Evolutionary conservation across 2,797 vertebrate species (phyloP), one percentile per base, ranked within the genome.

Genomic region (Enteromius anoplus): DNA sequence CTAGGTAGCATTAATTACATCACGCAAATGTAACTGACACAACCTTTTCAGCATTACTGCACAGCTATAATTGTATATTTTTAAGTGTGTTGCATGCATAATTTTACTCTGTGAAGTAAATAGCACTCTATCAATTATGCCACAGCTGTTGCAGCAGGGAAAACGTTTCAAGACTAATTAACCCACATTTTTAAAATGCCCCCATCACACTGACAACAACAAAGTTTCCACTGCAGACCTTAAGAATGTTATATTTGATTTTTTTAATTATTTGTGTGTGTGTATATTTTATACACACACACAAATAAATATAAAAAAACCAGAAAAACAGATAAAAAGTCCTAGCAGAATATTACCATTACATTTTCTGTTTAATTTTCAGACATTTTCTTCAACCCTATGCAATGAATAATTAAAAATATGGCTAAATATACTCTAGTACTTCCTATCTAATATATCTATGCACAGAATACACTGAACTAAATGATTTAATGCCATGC

Each of bases 1-100:
- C 89, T 88, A 88, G 91, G 89, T 88, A 89, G 87, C 89, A 89
- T 92, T 92, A 91, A 92, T 85, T 92, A 75, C 86, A 92, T 89
- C 55, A 88, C 85, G 79, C 75, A 85, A 80, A 87, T 84, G 80
- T 71, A 90, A 82, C 90, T 82, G 86, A 75, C 77, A 89, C 66
- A 92, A 84, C 49, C 90, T 91, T 90, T 89, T 91, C 88, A 93
- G 87, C 85, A 90, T 92, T 40, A 86, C 84, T 85, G 90, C 78
- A 82, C 87, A 89, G 76, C 75, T 89, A 85, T 88, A 92, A 93
- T 91, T 92, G 90, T 90, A 72, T 80, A 88, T 91, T 89, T 92
- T 85, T 82, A 91, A 88, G 86, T 90, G 90, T 86, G 85, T 81
- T 70, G 86, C 87, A 89, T 92, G 90, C 86, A 90, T 93, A 90